Conservation (phyloP, 2,797 vertebrate species). For the Channa striata region DNA sequence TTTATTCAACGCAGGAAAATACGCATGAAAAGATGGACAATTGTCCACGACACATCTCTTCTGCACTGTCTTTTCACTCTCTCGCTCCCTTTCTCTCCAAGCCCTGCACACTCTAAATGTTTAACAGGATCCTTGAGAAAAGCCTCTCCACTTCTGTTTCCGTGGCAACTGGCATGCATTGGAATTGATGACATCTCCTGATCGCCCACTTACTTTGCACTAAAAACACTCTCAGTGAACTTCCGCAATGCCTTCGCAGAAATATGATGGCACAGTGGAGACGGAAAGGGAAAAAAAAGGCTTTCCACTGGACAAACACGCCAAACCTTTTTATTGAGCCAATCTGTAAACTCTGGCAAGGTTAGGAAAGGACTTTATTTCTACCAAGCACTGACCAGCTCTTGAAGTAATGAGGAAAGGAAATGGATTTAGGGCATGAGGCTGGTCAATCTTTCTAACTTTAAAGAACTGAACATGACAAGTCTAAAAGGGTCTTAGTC, state of each 20-base stretch:
- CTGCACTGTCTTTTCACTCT: constrained; percentile 24
- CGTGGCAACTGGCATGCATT: constrained; percentile 82
- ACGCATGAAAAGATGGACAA: constrained; percentile 33
- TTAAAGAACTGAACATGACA: constrained; percentile 36
- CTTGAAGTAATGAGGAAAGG: constrained; percentile 18
- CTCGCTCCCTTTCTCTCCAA: constrained; percentile 25
- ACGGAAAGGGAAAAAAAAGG: neutral
- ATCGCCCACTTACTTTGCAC: constrained; percentile 80
- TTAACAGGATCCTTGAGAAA: constrained; percentile 81
- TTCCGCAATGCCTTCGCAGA: constrained; percentile 49
- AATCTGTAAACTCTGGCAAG: neutral
- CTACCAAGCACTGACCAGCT: constrained; percentile 3
- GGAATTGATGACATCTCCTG: constrained; percentile 82
- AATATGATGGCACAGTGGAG: constrained; percentile 13
- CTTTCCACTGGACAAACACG: constrained; percentile 21
- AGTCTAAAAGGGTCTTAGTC: constrained; percentile 25
- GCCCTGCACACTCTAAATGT: constrained; percentile 71
- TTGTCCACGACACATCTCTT: constrained; percentile 29
- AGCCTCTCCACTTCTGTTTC: constrained; percentile 82
- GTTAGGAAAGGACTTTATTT: constrained; percentile 6
- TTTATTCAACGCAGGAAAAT: constrained; percentile 4
- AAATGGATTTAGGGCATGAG: constrained; percentile 10
- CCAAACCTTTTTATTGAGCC: neutral
- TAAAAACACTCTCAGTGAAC: constrained; percentile 74
- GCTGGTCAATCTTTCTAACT: constrained; percentile 9